phyloP scores from a whole-genome alignment of 2,113 vertebrate species.

The Danio rerio region DNA sequence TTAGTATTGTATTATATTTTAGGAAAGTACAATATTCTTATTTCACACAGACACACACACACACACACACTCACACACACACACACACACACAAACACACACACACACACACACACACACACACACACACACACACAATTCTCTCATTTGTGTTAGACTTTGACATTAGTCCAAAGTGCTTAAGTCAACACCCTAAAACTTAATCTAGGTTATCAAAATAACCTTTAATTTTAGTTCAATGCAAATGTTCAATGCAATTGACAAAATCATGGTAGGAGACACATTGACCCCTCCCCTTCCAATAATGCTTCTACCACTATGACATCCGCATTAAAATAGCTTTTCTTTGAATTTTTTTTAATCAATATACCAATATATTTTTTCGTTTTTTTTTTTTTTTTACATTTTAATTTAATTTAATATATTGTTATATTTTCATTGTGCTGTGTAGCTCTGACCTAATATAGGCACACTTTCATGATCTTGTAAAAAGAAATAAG shows the following conservation, averaged over 20 bases:
- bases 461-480: constrained; percentile 69
- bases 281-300: constrained; percentile 58
- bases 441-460: too few relatives aligned
- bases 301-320: constrained; percentile 70
- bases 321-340: constrained; percentile 68
- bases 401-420: too few relatives aligned
- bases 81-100: too few relatives aligned
- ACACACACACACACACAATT: background rate
- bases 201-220: background rate
- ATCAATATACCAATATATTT: too few relatives aligned
- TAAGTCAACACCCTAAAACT: constrained; percentile 27
- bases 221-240: background rate
- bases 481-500: constrained; percentile 73
- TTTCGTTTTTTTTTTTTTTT: too few relatives aligned
- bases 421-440: too few relatives aligned
- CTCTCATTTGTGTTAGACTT: constrained; percentile 72
- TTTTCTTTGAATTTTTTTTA: too few relatives aligned
- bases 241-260: background rate
- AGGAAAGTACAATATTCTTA: constrained; percentile 50
- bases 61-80: too few relatives aligned
- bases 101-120: too few relatives aligned
- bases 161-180: constrained; percentile 59
- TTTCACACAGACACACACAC: background rate
- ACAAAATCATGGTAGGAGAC: constrained; percentile 47
- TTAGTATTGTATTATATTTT: constrained; percentile 1